These are phyloP conservation scores for Trematocara macrostoma DNA, from an alignment of 2,113 vertebrate genomes.

Conservation along the genomic window DNA sequence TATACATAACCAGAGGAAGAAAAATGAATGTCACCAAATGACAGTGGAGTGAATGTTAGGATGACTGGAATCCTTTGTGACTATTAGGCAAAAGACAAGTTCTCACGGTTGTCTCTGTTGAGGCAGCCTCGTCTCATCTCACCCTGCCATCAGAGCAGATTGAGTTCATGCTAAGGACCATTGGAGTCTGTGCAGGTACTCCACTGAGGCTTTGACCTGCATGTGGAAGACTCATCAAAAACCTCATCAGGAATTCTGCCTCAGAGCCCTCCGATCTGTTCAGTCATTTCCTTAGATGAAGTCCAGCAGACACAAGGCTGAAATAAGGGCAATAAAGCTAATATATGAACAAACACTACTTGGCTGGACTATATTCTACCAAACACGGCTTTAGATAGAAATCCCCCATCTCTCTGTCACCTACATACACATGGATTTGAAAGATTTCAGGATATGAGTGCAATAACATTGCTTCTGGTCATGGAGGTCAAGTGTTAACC, in stretches of 20 bases:
- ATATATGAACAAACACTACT: neutral
- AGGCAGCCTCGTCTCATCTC: neutral
- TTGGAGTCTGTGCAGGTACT: neutral
- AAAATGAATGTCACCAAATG: neutral
- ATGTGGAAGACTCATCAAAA: neutral
- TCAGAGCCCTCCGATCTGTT: neutral
- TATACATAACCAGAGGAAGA: neutral
- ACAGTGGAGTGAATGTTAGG: neutral
- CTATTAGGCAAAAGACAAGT: neutral
- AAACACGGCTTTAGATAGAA: neutral
- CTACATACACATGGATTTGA: neutral
- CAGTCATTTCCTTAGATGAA: neutral
- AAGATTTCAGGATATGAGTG: neutral
- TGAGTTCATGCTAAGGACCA: neutral
- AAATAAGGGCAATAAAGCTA: neutral
- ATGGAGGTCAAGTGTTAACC: conserved; percentile 39
- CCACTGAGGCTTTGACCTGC: neutral
- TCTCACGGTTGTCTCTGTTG: neutral
- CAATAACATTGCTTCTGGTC: neutral
- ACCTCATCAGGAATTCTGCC: neutral
- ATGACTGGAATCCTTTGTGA: neutral
- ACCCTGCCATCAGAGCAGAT: conserved; percentile 10
- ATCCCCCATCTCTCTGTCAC: neutral
- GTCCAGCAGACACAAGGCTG: neutral
- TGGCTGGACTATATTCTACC: neutral